These are phyloP conservation scores for Emmelina monodactyla DNA, from an alignment of 2,888 invertebrate species.

Conservation along the genomic window DNA sequence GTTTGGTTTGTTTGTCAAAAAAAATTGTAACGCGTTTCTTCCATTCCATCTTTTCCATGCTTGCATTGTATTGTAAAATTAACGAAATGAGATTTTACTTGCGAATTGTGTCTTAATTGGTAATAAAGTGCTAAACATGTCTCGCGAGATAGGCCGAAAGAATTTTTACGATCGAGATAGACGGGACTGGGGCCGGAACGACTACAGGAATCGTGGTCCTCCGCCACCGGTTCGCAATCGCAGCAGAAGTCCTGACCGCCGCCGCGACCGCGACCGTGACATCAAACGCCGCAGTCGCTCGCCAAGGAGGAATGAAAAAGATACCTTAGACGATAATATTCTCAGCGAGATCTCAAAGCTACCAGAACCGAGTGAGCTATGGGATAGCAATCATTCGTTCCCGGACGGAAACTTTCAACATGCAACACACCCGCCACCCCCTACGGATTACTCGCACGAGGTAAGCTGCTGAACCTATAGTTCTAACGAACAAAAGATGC, in stretches of 20 bases:
- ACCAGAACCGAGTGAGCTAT: slow-evolving; percentile 50
- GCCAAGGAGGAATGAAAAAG: slow-evolving; percentile 43
- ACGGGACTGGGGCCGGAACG: slow-evolving; percentile 24
- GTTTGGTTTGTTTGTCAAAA: too few relatives aligned
- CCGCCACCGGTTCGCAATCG: slow-evolving; percentile 18
- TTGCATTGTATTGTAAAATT: too few relatives aligned
- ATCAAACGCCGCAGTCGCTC: slow-evolving; percentile 37
- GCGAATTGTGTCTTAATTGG: too few relatives aligned
- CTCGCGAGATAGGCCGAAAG: slow-evolving; percentile 19
- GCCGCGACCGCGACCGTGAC: slow-evolving; percentile 11
- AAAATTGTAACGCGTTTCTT: too few relatives aligned
- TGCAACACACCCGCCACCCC: slow-evolving; percentile 22
- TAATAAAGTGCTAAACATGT: slow-evolving; percentile 18
- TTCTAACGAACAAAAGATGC: too few relatives aligned
- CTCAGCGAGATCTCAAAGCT: slow-evolving; percentile 48
- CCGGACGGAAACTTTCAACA: slow-evolving; percentile 30
- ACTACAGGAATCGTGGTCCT: slow-evolving; percentile 24
- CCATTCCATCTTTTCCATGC: too few relatives aligned
- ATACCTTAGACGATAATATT: slow-evolving; percentile 46
- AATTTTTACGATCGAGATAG: slow-evolving; percentile 18
- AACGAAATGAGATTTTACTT: too few relatives aligned
- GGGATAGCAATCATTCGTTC: slow-evolving; percentile 27
- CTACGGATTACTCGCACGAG: slow-evolving; percentile 25
- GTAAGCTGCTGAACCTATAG: too few relatives aligned
- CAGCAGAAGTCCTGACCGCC: slow-evolving; percentile 11